Percentiles rank a stretch among this genome's conserved stretches.
Conservation (phyloP, 2,888 invertebrate species). For the Muschampia plurimacula region DNA sequence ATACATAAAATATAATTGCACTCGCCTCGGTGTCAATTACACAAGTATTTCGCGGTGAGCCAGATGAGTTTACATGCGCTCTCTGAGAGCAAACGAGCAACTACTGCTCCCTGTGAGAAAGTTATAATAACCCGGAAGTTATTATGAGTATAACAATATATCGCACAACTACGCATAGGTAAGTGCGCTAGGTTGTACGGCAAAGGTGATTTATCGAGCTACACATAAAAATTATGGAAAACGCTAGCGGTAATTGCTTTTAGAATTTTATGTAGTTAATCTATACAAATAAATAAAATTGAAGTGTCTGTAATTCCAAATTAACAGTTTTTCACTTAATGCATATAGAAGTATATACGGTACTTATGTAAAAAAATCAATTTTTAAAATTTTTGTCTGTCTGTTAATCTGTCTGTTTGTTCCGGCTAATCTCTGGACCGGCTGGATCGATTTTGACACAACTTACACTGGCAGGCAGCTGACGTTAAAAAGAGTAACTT, state of each 20-base stretch:
- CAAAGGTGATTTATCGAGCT: constrained; percentile 8
- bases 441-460: too few species aligned
- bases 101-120: constrained; percentile 32
- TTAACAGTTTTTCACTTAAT: too few species aligned
- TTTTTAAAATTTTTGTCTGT: too few species aligned
- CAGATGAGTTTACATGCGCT: constrained; percentile 33
- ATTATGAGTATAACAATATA: constrained; percentile 22
- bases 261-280: neutral
- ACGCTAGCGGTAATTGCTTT: neutral
- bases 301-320: too few species aligned
- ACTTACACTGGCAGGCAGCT: too few species aligned
- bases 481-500: too few species aligned
- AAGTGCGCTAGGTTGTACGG: neutral
- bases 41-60: constrained; percentile 27
- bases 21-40: constrained; percentile 27
- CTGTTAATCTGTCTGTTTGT: too few species aligned
- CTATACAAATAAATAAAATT: too few species aligned
- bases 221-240: constrained; percentile 8
- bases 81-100: constrained; percentile 15
- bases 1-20: constrained; percentile 24
- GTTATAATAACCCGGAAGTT: constrained; percentile 36
- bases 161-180: neutral
- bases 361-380: too few species aligned
- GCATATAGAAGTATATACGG: too few species aligned
- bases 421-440: too few species aligned